A percentile compares a stretch with the other conserved stretches of the same genome.
Evolutionary conservation across 2,888 invertebrate species (phyloP).

Genomic region (Macaria notata): DNA sequence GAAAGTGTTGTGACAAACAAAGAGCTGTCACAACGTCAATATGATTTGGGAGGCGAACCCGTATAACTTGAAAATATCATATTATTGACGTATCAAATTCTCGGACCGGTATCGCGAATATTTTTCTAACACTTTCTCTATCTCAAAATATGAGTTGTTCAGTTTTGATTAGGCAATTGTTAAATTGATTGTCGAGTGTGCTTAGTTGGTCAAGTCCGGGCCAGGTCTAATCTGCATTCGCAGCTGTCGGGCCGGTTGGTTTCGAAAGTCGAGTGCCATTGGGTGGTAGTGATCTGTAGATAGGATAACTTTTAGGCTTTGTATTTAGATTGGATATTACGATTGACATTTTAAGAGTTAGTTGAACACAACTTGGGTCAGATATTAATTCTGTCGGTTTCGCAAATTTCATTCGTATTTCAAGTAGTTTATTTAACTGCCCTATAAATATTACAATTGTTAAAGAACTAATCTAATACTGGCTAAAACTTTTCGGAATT

Average conservation of each 20-base stretch:
- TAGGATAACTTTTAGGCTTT: conserved; percentile 7
- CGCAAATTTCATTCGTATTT: too few species aligned
- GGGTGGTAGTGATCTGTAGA: conserved; percentile 20
- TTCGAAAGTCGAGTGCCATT: conserved; percentile 31
- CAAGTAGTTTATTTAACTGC: too few species aligned
- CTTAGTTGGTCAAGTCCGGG: too few species aligned
- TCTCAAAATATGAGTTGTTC: conserved; percentile 13
- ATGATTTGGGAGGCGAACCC: conserved; percentile 15
- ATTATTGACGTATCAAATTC: conserved; percentile 18
- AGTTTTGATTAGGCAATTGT: conserved; percentile 13
- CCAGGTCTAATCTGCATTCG: conserved; percentile 8
- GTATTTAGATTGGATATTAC: conserved; percentile 7
- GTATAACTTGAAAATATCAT: not conserved
- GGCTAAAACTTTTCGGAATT: not conserved
- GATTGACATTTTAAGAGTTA: not conserved
- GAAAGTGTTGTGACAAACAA: conserved; percentile 35
- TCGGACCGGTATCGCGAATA: conserved; percentile 22
- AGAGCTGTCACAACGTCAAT: conserved; percentile 34
- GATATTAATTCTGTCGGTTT: not conserved
- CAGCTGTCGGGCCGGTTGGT: conserved; percentile 30
- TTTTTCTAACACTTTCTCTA: conserved; percentile 30
- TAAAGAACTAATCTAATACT: too few species aligned
- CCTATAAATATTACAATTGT: too few species aligned
- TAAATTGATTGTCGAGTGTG: conserved; percentile 8
- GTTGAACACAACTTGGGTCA: too few species aligned